These are phyloP conservation scores for Prunella fulvescens DNA, from an alignment of 2,113 vertebrate genomes.

Conservation along the genomic window DNA sequence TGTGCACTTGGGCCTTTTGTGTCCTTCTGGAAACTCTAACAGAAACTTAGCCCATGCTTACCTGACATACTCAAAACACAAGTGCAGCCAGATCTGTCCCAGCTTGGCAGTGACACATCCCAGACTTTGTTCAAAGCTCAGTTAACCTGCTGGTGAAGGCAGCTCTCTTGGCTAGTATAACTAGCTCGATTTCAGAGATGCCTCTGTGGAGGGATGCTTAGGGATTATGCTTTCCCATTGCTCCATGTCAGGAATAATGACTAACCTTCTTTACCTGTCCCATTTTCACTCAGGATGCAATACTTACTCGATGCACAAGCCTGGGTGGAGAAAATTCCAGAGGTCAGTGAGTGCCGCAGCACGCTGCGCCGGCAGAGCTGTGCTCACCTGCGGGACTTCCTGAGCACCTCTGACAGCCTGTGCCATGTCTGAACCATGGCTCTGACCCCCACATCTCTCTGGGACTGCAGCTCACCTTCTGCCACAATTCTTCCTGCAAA, in stretches of 20 bases:
- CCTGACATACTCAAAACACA: background rate
- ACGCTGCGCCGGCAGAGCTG: constrained; percentile 53
- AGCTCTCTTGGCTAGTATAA: background rate
- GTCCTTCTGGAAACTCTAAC: background rate
- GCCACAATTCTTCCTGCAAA: background rate
- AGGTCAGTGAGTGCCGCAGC: background rate
- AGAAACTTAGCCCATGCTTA: background rate
- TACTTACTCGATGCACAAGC: constrained; percentile 63
- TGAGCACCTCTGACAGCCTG: background rate
- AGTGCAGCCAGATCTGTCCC: background rate
- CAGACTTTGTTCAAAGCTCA: background rate
- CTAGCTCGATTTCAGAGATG: background rate
- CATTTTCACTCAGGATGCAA: constrained; percentile 38
- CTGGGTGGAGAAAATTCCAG: constrained; percentile 73
- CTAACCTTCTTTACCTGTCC: background rate
- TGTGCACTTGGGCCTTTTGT: background rate
- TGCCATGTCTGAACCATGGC: background rate
- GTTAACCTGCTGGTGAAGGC: background rate
- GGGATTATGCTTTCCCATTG: rapidly evolving
- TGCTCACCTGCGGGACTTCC: constrained; percentile 46
- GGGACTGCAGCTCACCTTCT: rapidly evolving
- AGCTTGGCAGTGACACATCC: background rate
- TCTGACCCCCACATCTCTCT: background rate
- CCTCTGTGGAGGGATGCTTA: background rate
- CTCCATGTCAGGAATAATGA: background rate